phyloP scores from a whole-genome alignment of 2,113 vertebrate genomes.

The Rhinopomastus cyanomelas region DNA sequence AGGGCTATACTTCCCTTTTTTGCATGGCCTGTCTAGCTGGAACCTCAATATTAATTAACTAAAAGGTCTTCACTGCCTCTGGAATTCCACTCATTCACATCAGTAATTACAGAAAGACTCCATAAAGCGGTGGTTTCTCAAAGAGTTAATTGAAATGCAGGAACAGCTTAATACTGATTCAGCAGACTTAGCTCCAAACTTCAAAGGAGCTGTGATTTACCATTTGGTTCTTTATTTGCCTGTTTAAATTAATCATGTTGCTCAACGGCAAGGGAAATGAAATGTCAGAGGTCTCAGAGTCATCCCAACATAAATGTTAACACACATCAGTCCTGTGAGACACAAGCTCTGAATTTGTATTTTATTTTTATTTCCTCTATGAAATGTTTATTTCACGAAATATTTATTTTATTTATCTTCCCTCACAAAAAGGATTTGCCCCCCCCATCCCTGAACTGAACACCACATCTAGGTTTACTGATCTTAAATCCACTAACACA shows the following conservation, averaged over 20 bases:
- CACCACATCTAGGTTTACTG: neutral
- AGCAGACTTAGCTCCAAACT: conserved; percentile 46
- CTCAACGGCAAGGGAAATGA: conserved; percentile 15
- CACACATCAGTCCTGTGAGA: neutral
- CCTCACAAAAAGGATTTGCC: neutral
- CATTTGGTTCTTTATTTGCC: conserved; percentile 42
- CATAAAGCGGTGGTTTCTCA: conserved; percentile 26
- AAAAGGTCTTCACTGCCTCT: conserved; percentile 50
- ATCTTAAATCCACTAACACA: neutral
- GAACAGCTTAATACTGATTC: conserved; percentile 44
- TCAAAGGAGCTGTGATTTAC: conserved; percentile 50
- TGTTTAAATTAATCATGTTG: conserved; percentile 47
- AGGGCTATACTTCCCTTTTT: conserved; percentile 1
- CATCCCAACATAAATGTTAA: neutral
- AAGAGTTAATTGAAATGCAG: conserved; percentile 63
- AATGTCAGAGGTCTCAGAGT: neutral
- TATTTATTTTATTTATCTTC: neutral
- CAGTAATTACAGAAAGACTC: conserved; percentile 45
- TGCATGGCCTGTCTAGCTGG: neutral
- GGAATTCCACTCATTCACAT: conserved; percentile 36
- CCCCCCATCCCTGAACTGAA: neutral
- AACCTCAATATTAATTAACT: conserved; percentile 51
- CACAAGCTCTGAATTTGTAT: neutral
- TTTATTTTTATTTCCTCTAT: conserved; percentile 16
- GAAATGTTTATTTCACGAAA: neutral